A percentile compares a stretch with the other conserved stretches of the same genome.
phyloP scores from a whole-genome alignment of 1,140 invertebrate genomes.

The Drosophila novamexicana region DNA sequence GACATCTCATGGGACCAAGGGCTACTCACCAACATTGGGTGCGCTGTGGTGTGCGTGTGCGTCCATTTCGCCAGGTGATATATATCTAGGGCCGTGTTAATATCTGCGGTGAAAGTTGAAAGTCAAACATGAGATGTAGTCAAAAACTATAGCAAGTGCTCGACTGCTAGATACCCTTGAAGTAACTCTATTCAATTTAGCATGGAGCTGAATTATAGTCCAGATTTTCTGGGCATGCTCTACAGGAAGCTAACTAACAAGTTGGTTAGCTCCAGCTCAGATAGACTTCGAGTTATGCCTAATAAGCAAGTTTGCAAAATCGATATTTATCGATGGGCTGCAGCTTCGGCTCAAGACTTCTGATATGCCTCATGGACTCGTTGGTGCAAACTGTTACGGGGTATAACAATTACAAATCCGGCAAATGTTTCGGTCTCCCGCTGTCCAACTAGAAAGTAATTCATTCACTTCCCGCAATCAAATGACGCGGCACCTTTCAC shows the following conservation, averaged over 20 bases:
- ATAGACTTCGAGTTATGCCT: no score
- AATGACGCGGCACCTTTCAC: conserved; percentile 41
- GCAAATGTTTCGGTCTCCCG: neutral
- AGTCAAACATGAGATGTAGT: neutral
- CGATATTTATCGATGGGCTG: no score
- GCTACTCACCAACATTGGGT: conserved; percentile 65
- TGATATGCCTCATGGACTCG: no score
- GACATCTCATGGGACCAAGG: no score
- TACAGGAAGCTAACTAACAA: no score
- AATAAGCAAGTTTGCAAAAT: no score
- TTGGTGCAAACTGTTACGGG: no score
- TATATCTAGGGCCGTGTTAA: neutral
- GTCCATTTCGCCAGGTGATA: conserved; percentile 55
- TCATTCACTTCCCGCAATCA: conserved; percentile 26
- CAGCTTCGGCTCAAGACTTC: no score
- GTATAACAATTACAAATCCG: conserved; percentile 9
- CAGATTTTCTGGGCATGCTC: no score
- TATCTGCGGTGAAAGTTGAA: conserved; percentile 20
- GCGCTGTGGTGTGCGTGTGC: conserved; percentile 63
- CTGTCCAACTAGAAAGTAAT: conserved; percentile 40
- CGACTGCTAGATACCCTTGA: neutral
- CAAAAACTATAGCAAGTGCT: neutral
- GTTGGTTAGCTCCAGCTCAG: no score
- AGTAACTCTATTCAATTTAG: no score
- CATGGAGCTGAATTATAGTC: no score